Evolutionary conservation across 1,140 invertebrate genomes (phyloP).

Genomic region (Cherax destructor): DNA sequence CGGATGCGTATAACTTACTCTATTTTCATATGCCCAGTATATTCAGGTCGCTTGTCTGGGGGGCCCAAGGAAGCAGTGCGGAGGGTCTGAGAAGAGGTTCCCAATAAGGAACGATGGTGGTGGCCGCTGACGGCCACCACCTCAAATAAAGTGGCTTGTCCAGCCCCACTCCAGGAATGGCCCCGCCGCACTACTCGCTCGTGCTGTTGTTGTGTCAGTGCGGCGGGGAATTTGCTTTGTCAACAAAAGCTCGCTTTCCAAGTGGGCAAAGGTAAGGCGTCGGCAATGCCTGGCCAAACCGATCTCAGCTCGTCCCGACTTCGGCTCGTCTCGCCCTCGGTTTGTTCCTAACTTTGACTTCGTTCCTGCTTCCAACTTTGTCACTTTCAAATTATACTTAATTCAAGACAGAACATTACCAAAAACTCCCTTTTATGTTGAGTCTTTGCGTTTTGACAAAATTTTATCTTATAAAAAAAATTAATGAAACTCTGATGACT

Average conservation of each 20-base stretch:
- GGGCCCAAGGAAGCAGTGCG: too few species aligned
- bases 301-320: neutral
- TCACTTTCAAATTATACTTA: too few species aligned
- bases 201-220: conserved; percentile 32
- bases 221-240: conserved; percentile 39
- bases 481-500: too few species aligned
- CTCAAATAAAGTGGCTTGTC: conserved; percentile 44
- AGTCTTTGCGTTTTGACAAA: too few species aligned
- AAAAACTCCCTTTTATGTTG: too few species aligned
- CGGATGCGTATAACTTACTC: neutral
- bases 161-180: neutral
- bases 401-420: too few species aligned
- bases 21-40: neutral
- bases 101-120: conserved; percentile 19
- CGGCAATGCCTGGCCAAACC: neutral
- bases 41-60: too few species aligned
- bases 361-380: too few species aligned
- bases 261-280: neutral
- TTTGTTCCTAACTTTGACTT: neutral
- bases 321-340: neutral
- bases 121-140: conserved; percentile 21
- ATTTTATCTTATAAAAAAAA: too few species aligned
- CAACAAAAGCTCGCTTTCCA: conserved; percentile 14
- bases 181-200: neutral
- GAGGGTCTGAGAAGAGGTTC: neutral